These are phyloP conservation scores for Tipula unca DNA, from an alignment of 2,888 invertebrate species.

Conservation along the genomic window DNA sequence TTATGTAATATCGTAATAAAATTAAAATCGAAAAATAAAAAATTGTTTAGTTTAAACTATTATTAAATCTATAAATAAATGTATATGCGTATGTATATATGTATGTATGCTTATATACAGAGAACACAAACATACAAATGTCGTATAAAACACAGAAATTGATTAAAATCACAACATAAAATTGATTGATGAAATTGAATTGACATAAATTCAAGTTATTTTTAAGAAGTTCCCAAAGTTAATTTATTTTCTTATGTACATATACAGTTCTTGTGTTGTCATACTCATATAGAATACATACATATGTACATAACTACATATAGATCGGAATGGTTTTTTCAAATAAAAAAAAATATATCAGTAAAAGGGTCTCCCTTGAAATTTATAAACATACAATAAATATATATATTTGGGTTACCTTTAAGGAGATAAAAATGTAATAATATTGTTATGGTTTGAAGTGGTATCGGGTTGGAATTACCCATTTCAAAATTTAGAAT, in stretches of 20 bases:
- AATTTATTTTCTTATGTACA: not conserved
- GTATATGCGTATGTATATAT: too few relatives aligned
- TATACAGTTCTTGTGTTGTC: not conserved
- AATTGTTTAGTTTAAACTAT: constrained; percentile 8
- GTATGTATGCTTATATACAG: too few relatives aligned
- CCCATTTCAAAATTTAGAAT: not conserved
- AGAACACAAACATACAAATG: not conserved
- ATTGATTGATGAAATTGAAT: constrained; percentile 8
- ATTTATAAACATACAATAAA: not conserved
- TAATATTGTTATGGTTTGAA: not conserved
- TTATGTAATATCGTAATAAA: not conserved
- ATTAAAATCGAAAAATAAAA: not conserved
- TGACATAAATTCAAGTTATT: constrained; percentile 1
- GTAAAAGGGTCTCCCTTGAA: not conserved
- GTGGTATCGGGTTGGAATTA: not conserved
- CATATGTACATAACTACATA: not conserved
- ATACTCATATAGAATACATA: not conserved
- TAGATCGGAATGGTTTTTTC: not conserved
- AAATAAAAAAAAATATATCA: not conserved
- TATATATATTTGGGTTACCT: not conserved
- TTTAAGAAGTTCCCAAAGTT: not conserved
- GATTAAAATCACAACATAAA: constrained; percentile 8
- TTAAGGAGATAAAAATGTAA: not conserved
- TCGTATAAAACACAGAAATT: not conserved
- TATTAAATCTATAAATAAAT: constrained; percentile 8